Conservation (phyloP, 2,888 invertebrate species). For the Meiosimyza decipiens region DNA sequence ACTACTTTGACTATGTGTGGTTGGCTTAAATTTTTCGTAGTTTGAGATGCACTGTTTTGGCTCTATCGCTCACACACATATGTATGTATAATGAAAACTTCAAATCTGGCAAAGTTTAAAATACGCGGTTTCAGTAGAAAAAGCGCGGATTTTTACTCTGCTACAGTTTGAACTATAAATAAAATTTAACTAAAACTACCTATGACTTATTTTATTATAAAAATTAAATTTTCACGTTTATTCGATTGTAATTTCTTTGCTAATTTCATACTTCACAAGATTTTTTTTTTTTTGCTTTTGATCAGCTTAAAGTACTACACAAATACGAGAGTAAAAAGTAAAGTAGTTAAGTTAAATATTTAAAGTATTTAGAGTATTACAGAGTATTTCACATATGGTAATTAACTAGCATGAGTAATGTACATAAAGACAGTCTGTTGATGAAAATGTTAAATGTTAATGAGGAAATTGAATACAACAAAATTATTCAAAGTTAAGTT, state of each 20-base stretch:
- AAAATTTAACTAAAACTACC: too few relatives aligned
- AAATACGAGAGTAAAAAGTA: background rate
- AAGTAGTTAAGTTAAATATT: too few relatives aligned
- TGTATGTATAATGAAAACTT: too few relatives aligned
- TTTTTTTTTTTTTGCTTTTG: background rate
- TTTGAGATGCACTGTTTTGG: too few relatives aligned
- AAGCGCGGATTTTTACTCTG: too few relatives aligned
- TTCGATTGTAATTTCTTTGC: slow-evolving; percentile 13
- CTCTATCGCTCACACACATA: too few relatives aligned
- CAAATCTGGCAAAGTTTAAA: too few relatives aligned
- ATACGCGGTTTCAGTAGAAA: too few relatives aligned
- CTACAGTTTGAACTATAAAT: too few relatives aligned
- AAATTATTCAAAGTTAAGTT: slow-evolving; percentile 1
- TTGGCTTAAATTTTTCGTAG: too few relatives aligned
- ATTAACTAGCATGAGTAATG: slow-evolving; percentile 21
- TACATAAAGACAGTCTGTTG: slow-evolving; percentile 20
- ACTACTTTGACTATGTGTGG: too few relatives aligned
- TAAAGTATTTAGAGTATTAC: slow-evolving; percentile 10
- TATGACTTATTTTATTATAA: background rate
- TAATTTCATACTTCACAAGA: slow-evolving; percentile 23
- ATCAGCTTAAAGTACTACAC: background rate
- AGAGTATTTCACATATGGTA: slow-evolving; percentile 2
- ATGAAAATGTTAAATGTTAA: background rate
- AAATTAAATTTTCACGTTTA: slow-evolving; percentile 7
- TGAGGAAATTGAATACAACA: slow-evolving; percentile 5